Conservation (phyloP, 2,888 invertebrate species). For the Synergus japonicus region DNA sequence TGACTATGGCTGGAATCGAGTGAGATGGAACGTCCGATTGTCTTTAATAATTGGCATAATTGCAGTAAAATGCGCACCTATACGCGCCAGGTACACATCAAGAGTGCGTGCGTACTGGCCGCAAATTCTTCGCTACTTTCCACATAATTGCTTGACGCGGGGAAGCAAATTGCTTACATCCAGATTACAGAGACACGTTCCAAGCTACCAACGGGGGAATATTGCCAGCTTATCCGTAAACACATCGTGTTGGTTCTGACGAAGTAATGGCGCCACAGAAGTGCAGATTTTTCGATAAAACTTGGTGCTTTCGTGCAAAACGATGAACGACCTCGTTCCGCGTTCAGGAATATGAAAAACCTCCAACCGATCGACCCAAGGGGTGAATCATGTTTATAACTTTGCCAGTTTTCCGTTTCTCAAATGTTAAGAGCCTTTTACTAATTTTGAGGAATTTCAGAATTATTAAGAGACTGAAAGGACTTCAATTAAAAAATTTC, state of each 20-base stretch:
- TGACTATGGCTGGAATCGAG: neutral
- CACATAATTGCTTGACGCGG: constrained; percentile 60
- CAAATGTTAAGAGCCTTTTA: too few relatives aligned
- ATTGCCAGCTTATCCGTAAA: constrained; percentile 52
- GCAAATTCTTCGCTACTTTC: constrained; percentile 64
- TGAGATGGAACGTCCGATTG: constrained; percentile 41
- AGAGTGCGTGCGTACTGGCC: constrained; percentile 48
- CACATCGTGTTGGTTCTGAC: constrained; percentile 49
- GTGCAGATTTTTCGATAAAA: constrained; percentile 62
- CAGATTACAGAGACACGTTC: constrained; percentile 61
- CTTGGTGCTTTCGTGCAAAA: constrained; percentile 10
- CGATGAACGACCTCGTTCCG: constrained; percentile 8
- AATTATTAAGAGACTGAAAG: neutral
- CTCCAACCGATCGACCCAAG: neutral
- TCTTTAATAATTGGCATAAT: constrained; percentile 45
- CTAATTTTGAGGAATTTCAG: too few relatives aligned
- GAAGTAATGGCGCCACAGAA: constrained; percentile 54
- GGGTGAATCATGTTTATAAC: too few relatives aligned
- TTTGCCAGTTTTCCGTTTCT: too few relatives aligned
- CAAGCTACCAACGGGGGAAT: constrained; percentile 47
- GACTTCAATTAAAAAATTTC: too few relatives aligned
- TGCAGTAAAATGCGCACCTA: constrained; percentile 28
- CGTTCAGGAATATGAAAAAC: neutral
- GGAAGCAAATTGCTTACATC: constrained; percentile 59
- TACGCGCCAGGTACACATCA: constrained; percentile 18